Conservation (phyloP, 2,113 vertebrate species). For the Perca schrenkii region DNA sequence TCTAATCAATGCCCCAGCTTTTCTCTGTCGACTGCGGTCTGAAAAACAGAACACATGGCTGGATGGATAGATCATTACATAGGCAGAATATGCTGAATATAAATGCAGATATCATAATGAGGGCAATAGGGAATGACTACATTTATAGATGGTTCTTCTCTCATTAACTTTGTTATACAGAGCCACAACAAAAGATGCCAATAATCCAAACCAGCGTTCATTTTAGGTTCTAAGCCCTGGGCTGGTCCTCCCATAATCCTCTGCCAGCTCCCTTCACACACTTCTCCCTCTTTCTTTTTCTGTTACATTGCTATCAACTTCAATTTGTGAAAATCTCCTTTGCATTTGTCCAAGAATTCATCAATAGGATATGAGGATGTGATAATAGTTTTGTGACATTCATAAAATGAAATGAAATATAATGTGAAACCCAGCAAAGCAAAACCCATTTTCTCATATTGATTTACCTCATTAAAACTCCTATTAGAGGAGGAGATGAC, state of each 20-base stretch:
- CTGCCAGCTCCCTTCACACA: background rate
- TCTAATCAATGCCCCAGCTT: slow-evolving; percentile 75
- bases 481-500: slow-evolving; percentile 1
- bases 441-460: background rate
- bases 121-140: background rate
- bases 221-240: slow-evolving; percentile 6
- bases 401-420: slow-evolving; percentile 12
- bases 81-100: background rate
- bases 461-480: slow-evolving; percentile 1
- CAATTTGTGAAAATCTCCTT: slow-evolving; percentile 19
- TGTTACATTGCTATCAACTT: background rate
- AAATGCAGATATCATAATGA: background rate
- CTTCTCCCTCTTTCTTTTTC: background rate
- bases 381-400: slow-evolving; percentile 21
- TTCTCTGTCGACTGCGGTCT: slow-evolving; percentile 47
- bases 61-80: slow-evolving; percentile 15
- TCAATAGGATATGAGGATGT: background rate
- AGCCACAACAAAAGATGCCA: background rate
- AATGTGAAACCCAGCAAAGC: background rate
- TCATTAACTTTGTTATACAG: background rate
- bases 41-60: slow-evolving; percentile 25
- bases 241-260: slow-evolving; percentile 4
- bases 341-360: slow-evolving; percentile 8
- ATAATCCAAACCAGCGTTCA: slow-evolving; percentile 11
- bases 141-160: background rate